Base-by-base conservation (phyloP, 2,113 vertebrate genomes). In the Galemys pyrenaicus region DNA sequence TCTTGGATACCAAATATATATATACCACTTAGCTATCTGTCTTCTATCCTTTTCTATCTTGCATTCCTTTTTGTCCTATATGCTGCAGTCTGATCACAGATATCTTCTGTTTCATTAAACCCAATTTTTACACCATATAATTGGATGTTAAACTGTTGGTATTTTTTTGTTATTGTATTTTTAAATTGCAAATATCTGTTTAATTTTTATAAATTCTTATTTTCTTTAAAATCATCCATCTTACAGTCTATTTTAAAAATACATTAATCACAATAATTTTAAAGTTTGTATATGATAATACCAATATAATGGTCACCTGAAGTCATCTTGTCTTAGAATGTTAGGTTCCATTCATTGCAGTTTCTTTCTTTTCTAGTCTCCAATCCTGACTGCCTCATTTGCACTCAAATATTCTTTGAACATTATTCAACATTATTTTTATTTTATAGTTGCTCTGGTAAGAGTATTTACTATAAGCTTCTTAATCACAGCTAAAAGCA, bases 141-240 rank as follows among this genome's bases (percentile, higher is more conserved):
- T 56, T 16, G 17, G 1, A 15, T 73, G 9, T 64, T 85, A 56
- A 80, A 73, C 37, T 35, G 11, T 35, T 88, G 64, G 64, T 80
- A 65, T 74, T 91, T 67, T 87, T 60, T 10, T n/a, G 35, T 54
- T 71, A 87, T 49, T 86, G 1, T 81, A 93, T 20, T 74, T 77
- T 75, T 74, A 74, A 71, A 71, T 86, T 22, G 78, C 71, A 44
- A 86, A 86, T 37, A 13, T 16, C 24, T 54, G 20, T 68, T 62
- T 54, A 89, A 56, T 46, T 78, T 56, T 78, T 35, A 4, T 41
- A 65, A 19, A 68, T 62, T 79, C 37, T 77, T 39, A 26, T 51
- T 86, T 84, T 94, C 11, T 94, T 90, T 91, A 22, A 91, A 87
- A 83, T 70, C 54, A 26, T 65, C 4, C 19, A 49, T 49, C 12